Base-by-base conservation (phyloP, 2,888 invertebrate species). In the Urechis unicinctus region DNA sequence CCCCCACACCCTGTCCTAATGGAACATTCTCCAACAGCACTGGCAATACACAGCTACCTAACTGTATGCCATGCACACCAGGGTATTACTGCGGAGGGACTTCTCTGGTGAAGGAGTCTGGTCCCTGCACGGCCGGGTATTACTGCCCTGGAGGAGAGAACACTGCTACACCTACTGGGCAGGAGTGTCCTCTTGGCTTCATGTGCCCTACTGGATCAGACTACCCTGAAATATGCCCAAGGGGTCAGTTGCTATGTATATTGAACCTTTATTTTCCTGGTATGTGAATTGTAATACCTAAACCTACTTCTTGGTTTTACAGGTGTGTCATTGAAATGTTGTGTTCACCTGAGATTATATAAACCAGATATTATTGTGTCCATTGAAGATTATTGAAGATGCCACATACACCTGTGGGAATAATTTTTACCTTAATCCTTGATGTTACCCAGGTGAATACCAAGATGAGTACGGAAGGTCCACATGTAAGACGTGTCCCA, bases 91-190 rank as follows among this genome's bases (percentile, higher is more conserved):
- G 75, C 60, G 67, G 61, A 30, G 67, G 68, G 6, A 60, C 61
- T 17, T 70, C 71, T 28, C 60, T 72, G 52, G 64, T 59, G 4
- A 50, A 61, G 46, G 72, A 65, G 43, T 64, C 67, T 17, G 70
- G 66, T 9, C 58, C 56, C 22, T 75, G 75, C 62, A 52, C 55
- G 25, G 64, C 64, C 6, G 73, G 75, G 1, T 73, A 62, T 60
- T 75, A 75, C 62, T 75, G 75, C 52, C 75, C 75, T 3, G 68
- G 63, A 22, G 73, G 72, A 4, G 70, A 73, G 59, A 61, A 66
- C 2, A 67, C 68, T 3, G 50, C 63, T 21, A 59, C 67, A 6
- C 74, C 75, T 1, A 26, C 54, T 1, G 61, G 57, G 1, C 70
- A 67, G 55, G 52, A 42, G 13, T 75, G 75, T 59, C 70, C 71